Conservation (phyloP, 2,113 vertebrate species). For the Rhinichthys klamathensis region DNA sequence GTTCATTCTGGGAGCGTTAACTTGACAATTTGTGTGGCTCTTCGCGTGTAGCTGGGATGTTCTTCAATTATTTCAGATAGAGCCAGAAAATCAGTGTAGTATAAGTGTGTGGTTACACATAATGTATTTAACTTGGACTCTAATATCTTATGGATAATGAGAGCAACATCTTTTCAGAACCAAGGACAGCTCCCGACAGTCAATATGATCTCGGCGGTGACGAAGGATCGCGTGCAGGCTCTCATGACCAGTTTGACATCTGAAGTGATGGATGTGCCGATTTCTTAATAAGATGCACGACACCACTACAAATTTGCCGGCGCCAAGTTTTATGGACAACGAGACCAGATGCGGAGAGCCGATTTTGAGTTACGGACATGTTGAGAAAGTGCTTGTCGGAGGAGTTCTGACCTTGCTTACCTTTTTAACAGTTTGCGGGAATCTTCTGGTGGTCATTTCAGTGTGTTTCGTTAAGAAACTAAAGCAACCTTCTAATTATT, state of each 20-base stretch:
- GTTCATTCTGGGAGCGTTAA: neutral
- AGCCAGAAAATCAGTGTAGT: neutral
- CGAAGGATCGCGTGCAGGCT: conserved; percentile 29
- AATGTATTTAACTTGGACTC: neutral
- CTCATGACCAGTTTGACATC: conserved; percentile 44
- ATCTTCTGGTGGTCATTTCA: conserved; percentile 79
- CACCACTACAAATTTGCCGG: conserved; percentile 32
- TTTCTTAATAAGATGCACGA: conserved; percentile 31
- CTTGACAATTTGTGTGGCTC: neutral
- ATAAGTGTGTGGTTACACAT: neutral
- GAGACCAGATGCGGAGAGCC: conserved; percentile 71
- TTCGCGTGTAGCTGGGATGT: neutral
- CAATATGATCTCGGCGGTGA: conserved; percentile 37
- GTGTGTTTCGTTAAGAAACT: conserved; percentile 82
- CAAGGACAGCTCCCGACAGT: conserved; percentile 20
- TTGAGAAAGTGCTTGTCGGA: conserved; percentile 77
- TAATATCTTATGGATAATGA: conserved; percentile 1
- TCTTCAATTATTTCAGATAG: neutral
- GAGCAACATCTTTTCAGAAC: conserved; percentile 18
- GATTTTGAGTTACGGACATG: conserved; percentile 75
- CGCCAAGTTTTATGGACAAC: conserved; percentile 58
- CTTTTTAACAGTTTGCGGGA: conserved; percentile 75
- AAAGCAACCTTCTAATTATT: conserved; percentile 80
- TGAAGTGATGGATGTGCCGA: conserved; percentile 44
- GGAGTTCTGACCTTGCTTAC: conserved; percentile 77